phyloP scores from a whole-genome alignment of 1,140 invertebrate species.

The Anthonomus grandis region DNA sequence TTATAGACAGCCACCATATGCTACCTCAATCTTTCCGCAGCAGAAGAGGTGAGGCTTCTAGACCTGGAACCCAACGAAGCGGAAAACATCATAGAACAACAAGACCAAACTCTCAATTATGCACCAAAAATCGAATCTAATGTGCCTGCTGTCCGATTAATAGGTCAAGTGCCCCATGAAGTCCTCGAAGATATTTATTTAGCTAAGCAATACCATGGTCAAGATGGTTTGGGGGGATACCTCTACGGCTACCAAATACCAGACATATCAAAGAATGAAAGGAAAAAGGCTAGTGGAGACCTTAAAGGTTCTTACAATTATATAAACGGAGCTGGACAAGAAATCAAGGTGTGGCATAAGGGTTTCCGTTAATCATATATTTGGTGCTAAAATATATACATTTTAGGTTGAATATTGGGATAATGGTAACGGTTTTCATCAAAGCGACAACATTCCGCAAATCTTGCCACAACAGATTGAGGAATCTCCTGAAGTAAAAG shows the following conservation, averaged over 20 bases:
- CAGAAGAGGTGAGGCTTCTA: constrained; percentile 44
- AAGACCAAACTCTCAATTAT: constrained; percentile 49
- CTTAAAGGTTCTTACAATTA: constrained; percentile 55
- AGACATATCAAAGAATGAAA: constrained; percentile 60
- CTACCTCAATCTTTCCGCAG: constrained; percentile 2
- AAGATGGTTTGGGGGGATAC: constrained; percentile 58
- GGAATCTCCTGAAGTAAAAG: constrained; percentile 58
- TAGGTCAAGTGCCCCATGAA: constrained; percentile 58
- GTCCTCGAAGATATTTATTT: constrained; percentile 64
- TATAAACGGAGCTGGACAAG: constrained; percentile 49
- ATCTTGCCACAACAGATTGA: constrained; percentile 56
- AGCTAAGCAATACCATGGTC: constrained; percentile 63
- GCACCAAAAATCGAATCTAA: constrained; percentile 54
- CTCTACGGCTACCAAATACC: constrained; percentile 62
- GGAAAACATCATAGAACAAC: constrained; percentile 55
- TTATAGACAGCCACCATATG: constrained; percentile 17
- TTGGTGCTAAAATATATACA: background rate
- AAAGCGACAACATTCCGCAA: constrained; percentile 62
- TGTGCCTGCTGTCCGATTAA: constrained; percentile 48
- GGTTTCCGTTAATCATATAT: background rate
- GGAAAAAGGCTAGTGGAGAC: constrained; percentile 52
- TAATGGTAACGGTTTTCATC: constrained; percentile 62
- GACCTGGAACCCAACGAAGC: constrained; percentile 62
- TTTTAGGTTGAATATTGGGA: constrained; percentile 60
- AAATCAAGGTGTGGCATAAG: constrained; percentile 49